A percentile compares a stretch with the other conserved stretches of the same genome.
Evolutionary conservation across 2,113 vertebrate species (phyloP).

Genomic region (Vidua macroura): DNA sequence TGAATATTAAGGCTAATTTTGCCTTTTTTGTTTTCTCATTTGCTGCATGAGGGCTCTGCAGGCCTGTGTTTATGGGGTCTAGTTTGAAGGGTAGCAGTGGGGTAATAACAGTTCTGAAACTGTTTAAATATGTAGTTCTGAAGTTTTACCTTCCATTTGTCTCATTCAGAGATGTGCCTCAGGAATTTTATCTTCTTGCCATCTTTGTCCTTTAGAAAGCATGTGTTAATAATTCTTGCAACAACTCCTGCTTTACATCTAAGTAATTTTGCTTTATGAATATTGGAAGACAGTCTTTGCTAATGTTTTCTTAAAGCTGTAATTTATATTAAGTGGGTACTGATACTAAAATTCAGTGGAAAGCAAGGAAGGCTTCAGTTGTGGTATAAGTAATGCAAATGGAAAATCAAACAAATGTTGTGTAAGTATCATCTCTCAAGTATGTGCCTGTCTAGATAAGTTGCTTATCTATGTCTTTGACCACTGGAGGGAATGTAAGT

Average conservation of each 20-base stretch:
- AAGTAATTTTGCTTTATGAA: neutral
- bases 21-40: neutral
- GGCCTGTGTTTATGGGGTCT: neutral
- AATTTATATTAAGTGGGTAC: neutral
- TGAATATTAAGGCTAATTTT: neutral
- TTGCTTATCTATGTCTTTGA: neutral
- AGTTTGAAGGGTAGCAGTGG: neutral
- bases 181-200: neutral
- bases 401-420: neutral
- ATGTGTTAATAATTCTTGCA: neutral
- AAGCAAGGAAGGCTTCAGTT: neutral
- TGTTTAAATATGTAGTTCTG: neutral
- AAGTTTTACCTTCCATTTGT: neutral
- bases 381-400: neutral
- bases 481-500: neutral
- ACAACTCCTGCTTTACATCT: neutral
- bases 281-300: neutral
- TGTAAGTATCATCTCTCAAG: neutral
- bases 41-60: accelerated
- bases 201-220: neutral
- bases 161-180: neutral
- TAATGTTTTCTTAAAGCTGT: neutral
- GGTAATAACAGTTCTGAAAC: neutral
- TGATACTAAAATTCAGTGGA: neutral
- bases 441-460: neutral